Evolutionary conservation across 2,888 invertebrate species (phyloP), one percentile per base, ranked within the genome.

Genomic region (Tipula helvola): DNA sequence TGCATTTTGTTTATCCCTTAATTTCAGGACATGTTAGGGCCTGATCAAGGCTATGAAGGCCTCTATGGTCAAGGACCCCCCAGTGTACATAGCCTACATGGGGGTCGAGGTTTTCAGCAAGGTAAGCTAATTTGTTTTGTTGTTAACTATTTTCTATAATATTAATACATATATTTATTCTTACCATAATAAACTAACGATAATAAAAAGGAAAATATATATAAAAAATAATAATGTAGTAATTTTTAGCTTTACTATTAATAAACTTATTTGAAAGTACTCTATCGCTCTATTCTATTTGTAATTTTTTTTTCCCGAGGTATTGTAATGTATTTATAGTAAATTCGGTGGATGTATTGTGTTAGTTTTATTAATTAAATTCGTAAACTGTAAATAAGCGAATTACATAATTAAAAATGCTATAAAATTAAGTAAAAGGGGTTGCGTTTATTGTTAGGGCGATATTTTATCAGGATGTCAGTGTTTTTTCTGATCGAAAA

Each of bases 31-130:
- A 91, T 91, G 91, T 91, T 94, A 97, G 97, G 98, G 91, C 96
- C 97, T 90, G 97, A 97, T 92, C 97, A 97, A 93, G 95, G 96
- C 90, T 98, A 97, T 93, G 97, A 97, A 92, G 96, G 96, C 92
- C 95, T 97, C 93, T 98, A 97, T 92, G 96, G 96, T 90, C 97
- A 97, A 92, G 96, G 97, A 91, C 97, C 97, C 89, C 97, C 97
- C 89, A 96, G 95, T 91, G 95, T 96, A 91, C 96, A 96, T 92
- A 95, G 95, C 93, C 95, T 95, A 90, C 95, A 95, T 89, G 95
- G 95, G 90, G 94, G 95, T 90, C 94, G 95, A 90, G 93, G 93
- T 89, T 97, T 96, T 93, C 96, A 96, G 90, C 96, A 96, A 96
- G 97, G 96, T 97, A 95, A 94, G 92, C 92, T 90, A 89, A 87